Evolutionary conservation across 2,888 invertebrate species (phyloP).

Genomic region (Drosophila ochracea): DNA sequence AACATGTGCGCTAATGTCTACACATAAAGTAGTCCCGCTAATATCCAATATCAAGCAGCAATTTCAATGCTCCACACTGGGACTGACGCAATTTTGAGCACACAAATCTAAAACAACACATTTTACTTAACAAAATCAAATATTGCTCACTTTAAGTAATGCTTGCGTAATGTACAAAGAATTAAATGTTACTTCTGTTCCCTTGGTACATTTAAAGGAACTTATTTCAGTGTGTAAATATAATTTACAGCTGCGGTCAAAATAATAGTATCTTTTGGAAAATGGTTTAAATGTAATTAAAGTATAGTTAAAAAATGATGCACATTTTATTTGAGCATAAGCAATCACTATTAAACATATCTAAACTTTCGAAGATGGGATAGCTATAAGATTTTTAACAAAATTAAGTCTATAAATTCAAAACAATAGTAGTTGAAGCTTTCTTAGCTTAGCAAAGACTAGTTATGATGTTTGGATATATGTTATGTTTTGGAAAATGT

Average conservation of each 20-base stretch:
- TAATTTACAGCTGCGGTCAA: neutral
- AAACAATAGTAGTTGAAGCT: neutral
- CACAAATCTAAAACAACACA: neutral
- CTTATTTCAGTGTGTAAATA: conserved; percentile 9
- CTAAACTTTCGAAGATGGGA: neutral
- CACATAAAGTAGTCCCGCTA: neutral
- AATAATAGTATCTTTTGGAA: neutral
- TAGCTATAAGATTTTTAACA: neutral
- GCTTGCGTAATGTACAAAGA: neutral
- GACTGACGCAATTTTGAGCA: neutral
- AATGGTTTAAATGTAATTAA: neutral
- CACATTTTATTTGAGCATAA: neutral
- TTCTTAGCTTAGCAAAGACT: too few species aligned
- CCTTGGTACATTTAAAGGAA: neutral
- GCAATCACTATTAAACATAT: neutral
- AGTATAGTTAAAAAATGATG: neutral
- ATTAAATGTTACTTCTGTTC: neutral
- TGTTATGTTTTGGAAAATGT: too few species aligned
- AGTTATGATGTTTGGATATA: too few species aligned
- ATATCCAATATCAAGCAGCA: neutral
- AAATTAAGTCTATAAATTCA: neutral
- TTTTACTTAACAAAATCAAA: neutral
- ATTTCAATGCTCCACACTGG: conserved; percentile 9
- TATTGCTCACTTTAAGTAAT: neutral
- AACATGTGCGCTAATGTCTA: conserved; percentile 37